Percentiles rank a stretch among this genome's conserved stretches.
phyloP scores from a whole-genome alignment of 2,888 invertebrate genomes.

The Gerris lacustris region DNA sequence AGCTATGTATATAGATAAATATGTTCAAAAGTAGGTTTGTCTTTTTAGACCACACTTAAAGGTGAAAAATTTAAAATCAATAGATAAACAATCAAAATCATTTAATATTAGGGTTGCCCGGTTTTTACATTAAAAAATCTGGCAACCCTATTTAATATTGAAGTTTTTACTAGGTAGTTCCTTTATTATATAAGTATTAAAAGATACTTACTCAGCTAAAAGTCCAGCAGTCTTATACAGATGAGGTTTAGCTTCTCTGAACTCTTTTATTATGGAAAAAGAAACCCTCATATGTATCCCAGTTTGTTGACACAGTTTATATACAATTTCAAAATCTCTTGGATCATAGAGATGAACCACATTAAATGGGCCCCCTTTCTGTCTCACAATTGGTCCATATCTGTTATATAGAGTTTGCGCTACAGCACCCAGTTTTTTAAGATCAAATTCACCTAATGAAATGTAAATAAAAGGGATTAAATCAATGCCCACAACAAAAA shows the following conservation, averaged over 20 bases:
- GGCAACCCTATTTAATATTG: too few species aligned
- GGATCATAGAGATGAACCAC: constrained; percentile 73
- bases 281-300: constrained; percentile 43
- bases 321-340: constrained; percentile 62
- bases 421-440: constrained; percentile 53
- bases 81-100: too few species aligned
- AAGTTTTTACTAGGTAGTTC: too few species aligned
- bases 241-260: constrained; percentile 56
- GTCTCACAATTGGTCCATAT: constrained; percentile 70
- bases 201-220: constrained; percentile 35
- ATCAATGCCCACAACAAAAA: neutral
- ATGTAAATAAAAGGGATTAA: constrained; percentile 22
- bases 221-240: constrained; percentile 71
- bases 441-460: constrained; percentile 55
- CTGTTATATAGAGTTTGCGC: constrained; percentile 56
- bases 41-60: too few species aligned
- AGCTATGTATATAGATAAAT: too few species aligned
- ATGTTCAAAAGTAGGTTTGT: too few species aligned
- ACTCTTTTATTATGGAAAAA: constrained; percentile 33
- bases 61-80: too few species aligned
- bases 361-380: constrained; percentile 53
- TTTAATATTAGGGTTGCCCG: too few species aligned
- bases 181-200: too few species aligned
- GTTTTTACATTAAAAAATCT: too few species aligned
- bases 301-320: constrained; percentile 66